phyloP scores from a whole-genome alignment of 2,113 vertebrate genomes.

The Brachyhypopomus occidentalis region DNA sequence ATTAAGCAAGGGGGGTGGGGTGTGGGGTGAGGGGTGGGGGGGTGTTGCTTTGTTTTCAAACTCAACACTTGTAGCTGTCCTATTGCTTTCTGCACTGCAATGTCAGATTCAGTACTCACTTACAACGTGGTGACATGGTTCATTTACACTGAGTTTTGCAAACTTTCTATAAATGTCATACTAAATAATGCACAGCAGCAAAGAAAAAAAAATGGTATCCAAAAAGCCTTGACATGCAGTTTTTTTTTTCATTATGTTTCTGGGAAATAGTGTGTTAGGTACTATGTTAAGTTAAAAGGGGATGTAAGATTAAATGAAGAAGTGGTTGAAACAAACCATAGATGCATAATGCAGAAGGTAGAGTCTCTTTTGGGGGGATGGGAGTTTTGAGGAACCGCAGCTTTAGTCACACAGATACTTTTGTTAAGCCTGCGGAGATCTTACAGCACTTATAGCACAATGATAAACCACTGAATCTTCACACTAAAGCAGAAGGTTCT shows the following conservation, averaged over 20 bases:
- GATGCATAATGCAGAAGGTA: too few relatives aligned
- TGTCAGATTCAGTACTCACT: slow-evolving; percentile 7
- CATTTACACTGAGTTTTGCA: slow-evolving; percentile 23
- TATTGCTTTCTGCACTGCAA: slow-evolving; percentile 60
- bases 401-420: background rate
- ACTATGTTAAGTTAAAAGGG: background rate
- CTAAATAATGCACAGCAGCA: background rate
- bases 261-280: background rate
- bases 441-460: background rate
- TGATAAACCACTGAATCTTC: background rate
- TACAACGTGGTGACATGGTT: slow-evolving; percentile 16
- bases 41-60: slow-evolving; percentile 53
- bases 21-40: slow-evolving; percentile 42
- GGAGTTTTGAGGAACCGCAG: background rate
- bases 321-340: too few relatives aligned
- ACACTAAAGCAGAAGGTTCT: background rate
- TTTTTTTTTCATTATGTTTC: background rate
- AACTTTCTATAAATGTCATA: slow-evolving; percentile 10
- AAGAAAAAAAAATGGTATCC: background rate
- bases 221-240: background rate
- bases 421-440: background rate
- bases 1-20: slow-evolving; percentile 64
- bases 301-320: background rate
- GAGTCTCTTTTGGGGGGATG: background rate
- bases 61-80: slow-evolving; percentile 40